These are phyloP conservation scores for Odontocolon sp. DNA, from an alignment of 2,888 invertebrate genomes.

Conservation along the genomic window DNA sequence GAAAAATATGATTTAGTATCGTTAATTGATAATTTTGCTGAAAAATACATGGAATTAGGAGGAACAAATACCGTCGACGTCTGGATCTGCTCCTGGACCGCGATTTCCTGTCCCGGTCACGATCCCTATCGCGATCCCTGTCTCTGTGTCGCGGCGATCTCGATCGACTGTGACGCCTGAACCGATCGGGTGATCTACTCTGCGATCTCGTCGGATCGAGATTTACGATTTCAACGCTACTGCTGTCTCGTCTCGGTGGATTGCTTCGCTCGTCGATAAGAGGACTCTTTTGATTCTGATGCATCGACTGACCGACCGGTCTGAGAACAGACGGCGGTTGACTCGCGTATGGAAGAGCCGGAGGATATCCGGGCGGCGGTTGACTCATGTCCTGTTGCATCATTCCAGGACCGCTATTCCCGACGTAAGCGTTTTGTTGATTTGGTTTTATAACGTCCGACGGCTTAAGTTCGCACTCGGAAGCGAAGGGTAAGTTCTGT, in stretches of 20 bases:
- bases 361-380: constrained; percentile 83
- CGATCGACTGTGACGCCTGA: constrained; percentile 77
- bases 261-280: constrained; percentile 76
- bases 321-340: constrained; percentile 75
- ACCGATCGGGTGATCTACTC: constrained; percentile 79
- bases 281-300: constrained; percentile 76
- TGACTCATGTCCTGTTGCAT: constrained; percentile 81
- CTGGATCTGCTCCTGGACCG: constrained; percentile 80
- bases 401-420: constrained; percentile 62
- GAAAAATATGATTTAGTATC: constrained; percentile 13
- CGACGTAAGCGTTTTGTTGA: constrained; percentile 68
- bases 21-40: too few relatives aligned
- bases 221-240: constrained; percentile 79
- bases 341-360: constrained; percentile 76
- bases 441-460: constrained; percentile 77
- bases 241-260: constrained; percentile 75
- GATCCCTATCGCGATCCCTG: constrained; percentile 73
- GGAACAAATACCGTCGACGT: constrained; percentile 80
- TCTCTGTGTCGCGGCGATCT: constrained; percentile 77
- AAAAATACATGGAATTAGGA: too few relatives aligned
- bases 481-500: constrained; percentile 85
- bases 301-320: constrained; percentile 69
- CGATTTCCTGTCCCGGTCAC: constrained; percentile 79
- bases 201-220: constrained; percentile 77
- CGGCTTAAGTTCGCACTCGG: constrained; percentile 85